A percentile compares a stretch with the other conserved stretches of the same genome.
Conservation (phyloP, 2,797 vertebrate species). For the Microctenopoma stevenorrisi region DNA sequence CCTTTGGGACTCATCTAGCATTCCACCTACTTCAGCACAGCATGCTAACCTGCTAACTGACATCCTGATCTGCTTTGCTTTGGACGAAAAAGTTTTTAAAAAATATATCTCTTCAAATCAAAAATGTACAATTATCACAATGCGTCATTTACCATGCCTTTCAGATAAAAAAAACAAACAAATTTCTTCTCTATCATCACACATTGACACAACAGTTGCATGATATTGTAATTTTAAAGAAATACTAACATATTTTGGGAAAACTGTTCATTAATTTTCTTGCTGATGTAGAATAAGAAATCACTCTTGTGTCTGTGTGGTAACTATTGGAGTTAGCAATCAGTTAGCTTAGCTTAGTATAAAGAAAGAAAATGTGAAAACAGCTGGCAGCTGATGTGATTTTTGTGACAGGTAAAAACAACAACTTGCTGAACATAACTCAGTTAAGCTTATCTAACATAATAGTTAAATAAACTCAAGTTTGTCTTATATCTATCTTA, state of each 20-base stretch:
- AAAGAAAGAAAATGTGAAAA: neutral
- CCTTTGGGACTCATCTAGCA: conserved; percentile 47
- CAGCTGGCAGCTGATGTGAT: neutral
- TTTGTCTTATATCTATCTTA: no score
- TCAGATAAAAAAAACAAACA: neutral
- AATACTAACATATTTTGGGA: conserved; percentile 19
- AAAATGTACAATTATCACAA: conserved; percentile 33
- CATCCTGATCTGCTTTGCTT: conserved; percentile 23
- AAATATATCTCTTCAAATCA: conserved; percentile 28
- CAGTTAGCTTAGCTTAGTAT: conserved; percentile 10
- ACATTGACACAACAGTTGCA: neutral
- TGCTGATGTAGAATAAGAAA: conserved; percentile 3
- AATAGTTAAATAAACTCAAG: no score
- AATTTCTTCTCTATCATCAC: conserved; percentile 3
- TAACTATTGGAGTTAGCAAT: conserved; percentile 18
- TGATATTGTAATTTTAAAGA: conserved; percentile 12
- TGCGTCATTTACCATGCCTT: conserved; percentile 34
- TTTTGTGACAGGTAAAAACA: no score
- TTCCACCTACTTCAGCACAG: conserved; percentile 55
- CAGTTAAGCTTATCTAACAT: no score
- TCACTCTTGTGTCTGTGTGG: neutral
- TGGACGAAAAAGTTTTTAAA: conserved; percentile 1
- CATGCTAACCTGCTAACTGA: conserved; percentile 61
- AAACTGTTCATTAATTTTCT: conserved; percentile 1
- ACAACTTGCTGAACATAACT: no score